Base-by-base conservation (phyloP, 2,797 vertebrate species). In the Macropodus opercularis region DNA sequence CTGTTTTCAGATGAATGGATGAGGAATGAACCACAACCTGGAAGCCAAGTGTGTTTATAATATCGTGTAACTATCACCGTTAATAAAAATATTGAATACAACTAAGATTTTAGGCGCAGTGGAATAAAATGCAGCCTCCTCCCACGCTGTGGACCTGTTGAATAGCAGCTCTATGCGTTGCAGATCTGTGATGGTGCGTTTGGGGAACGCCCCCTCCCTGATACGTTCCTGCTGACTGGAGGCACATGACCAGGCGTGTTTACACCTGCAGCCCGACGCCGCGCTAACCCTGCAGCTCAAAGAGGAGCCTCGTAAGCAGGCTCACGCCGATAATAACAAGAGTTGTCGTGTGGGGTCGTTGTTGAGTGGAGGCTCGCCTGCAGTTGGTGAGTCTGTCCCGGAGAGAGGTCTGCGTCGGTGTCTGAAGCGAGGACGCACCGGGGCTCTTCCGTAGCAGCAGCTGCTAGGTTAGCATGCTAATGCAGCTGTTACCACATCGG, bases 201-300 rank as follows among this genome's bases (percentile, higher is more conserved):
- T 1, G 0, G 1, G 4, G 47, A 31, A n/a, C 38, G 63, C 86
- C 78, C 91, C 86, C 64, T 55, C 74, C 46, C 50, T 79, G 75
- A 85, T 81, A 54, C 27, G 68, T 65, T 77, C 63, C 83, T 85
- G 83, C 86, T 89, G 88, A 91, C 85, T 63, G 8, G 47, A 67
- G 75, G 73, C 92, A 92, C 92, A 78, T 93, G 92, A 93, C 70
- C 82, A 69, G 72, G 68, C 84, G 82, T 93, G 92, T 93, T 93
- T 90, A 93, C 92, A 87, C 78, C 80, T 89, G 84, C 79, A 62
- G 22, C 29, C 50, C 19, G n/a, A 31, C 43, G 31, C 65, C 48
- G 6, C 35, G 1, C 9, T 11, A 13, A 12, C 40, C 22, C 11
- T 32, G 24, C 2, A 24, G 8, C 54, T 27, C 54, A 57, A 69